Evolutionary conservation across 2,888 invertebrate species (phyloP).

Genomic region (Coelogynopora nodosa): DNA sequence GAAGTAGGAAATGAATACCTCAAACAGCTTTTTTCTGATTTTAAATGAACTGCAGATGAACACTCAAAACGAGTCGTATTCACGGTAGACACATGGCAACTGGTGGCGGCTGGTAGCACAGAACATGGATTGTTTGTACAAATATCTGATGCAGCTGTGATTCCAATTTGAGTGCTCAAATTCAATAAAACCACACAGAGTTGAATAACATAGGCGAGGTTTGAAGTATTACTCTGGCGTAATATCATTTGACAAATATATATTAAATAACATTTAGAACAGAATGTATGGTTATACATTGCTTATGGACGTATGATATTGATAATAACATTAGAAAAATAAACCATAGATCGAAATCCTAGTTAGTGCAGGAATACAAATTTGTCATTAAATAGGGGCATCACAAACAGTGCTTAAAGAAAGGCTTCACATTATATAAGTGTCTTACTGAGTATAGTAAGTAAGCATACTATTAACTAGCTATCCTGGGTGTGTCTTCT

Average conservation of each 20-base stretch:
- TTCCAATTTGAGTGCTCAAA: not conserved
- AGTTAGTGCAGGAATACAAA: no score
- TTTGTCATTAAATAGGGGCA: no score
- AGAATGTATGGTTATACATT: no score
- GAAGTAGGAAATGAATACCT: not conserved
- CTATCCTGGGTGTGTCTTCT: not conserved
- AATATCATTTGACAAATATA: no score
- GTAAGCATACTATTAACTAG: not conserved
- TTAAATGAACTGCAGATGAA: not conserved
- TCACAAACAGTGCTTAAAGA: no score
- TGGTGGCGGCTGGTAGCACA: not conserved
- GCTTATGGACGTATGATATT: no score
- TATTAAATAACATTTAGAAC: no score
- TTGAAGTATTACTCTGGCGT: no score
- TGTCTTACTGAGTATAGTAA: not conserved
- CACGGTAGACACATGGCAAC: not conserved
- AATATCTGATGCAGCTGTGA: not conserved
- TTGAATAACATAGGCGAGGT: no score
- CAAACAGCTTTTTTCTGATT: not conserved
- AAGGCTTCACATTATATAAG: no score
- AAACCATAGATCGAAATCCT: no score
- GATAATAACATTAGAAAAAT: no score
- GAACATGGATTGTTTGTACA: not conserved
- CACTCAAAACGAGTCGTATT: not conserved
- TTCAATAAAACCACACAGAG: not conserved